phyloP scores from a whole-genome alignment of 2,888 invertebrate genomes.

The Siphlonurus alternatus region DNA sequence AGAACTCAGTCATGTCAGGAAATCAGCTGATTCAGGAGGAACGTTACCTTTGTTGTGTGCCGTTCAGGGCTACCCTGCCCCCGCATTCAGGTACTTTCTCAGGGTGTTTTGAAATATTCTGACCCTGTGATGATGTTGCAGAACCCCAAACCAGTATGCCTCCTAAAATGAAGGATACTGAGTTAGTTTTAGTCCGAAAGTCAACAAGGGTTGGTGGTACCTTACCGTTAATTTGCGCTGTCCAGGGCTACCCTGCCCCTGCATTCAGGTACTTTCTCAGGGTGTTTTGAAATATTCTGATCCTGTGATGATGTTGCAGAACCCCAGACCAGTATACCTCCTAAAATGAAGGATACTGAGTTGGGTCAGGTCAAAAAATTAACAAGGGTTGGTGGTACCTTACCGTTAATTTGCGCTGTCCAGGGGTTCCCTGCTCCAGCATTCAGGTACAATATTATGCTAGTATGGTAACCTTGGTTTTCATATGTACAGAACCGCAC shows the following conservation, averaged over 20 bases:
- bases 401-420: constrained; percentile 47
- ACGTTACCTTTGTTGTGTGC: constrained; percentile 14
- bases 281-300: neutral
- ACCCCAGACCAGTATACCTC: neutral
- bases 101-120: constrained; percentile 12
- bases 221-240: constrained; percentile 47
- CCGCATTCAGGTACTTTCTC: constrained; percentile 16
- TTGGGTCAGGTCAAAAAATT: constrained; percentile 23
- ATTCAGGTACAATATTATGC: constrained; percentile 42
- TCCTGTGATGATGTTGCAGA: neutral
- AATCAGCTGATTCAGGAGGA: constrained; percentile 11
- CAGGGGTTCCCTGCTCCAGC: constrained; percentile 46
- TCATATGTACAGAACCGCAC: constrained; percentile 18
- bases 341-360: constrained; percentile 22
- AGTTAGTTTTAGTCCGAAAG: constrained; percentile 16
- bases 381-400: constrained; percentile 28
- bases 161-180: constrained; percentile 28
- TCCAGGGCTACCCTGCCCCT: constrained; percentile 47
- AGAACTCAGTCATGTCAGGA: constrained; percentile 14
- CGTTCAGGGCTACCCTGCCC: constrained; percentile 17
- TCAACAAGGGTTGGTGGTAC: constrained; percentile 26
- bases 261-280: constrained; percentile 40
- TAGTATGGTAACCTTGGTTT: constrained; percentile 10
- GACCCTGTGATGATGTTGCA: constrained; percentile 24
- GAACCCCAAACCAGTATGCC: constrained; percentile 28